Evolutionary conservation across 2,888 invertebrate genomes (phyloP).

Genomic region (Mantis religiosa): DNA sequence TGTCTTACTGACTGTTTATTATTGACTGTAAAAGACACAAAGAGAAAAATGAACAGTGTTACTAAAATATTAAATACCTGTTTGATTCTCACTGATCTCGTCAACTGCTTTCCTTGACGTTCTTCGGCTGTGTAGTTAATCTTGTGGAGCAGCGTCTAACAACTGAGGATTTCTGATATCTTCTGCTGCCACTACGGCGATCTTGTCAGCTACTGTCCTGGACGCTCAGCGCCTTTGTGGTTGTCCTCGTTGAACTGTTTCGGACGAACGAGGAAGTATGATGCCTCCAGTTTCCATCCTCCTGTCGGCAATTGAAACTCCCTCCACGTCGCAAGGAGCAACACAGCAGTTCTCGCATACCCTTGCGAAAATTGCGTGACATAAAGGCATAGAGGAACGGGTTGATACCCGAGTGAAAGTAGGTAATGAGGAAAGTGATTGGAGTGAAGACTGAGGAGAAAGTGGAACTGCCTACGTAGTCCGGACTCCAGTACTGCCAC

Average conservation of each 20-base stretch:
- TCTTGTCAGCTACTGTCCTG: conserved; percentile 1
- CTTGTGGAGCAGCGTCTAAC: too few relatives aligned
- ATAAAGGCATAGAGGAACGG: too few relatives aligned
- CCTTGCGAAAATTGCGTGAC: conserved; percentile 78
- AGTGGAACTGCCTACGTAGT: conserved; percentile 66
- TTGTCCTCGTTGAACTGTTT: conserved; percentile 52
- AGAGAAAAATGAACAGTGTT: too few relatives aligned
- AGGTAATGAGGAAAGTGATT: conserved; percentile 84
- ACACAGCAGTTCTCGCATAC: conserved; percentile 75
- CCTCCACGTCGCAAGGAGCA: conserved; percentile 48
- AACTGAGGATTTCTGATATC: too few relatives aligned
- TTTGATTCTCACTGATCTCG: too few relatives aligned
- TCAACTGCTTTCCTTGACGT: too few relatives aligned
- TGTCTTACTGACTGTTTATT: too few relatives aligned
- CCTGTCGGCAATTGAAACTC: background rate
- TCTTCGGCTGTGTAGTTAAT: too few relatives aligned
- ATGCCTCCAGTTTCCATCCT: background rate
- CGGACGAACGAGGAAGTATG: conserved; percentile 42
- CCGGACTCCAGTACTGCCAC: conserved; percentile 78
- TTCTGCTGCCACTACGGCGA: too few relatives aligned
- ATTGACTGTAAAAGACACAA: too few relatives aligned
- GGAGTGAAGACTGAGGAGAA: conserved; percentile 72
- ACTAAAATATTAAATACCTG: too few relatives aligned
- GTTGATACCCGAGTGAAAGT: conserved; percentile 87
- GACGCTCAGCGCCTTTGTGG: conserved; percentile 45